Conservation (phyloP, 2,113 vertebrate species). For the Nicator chloris region DNA sequence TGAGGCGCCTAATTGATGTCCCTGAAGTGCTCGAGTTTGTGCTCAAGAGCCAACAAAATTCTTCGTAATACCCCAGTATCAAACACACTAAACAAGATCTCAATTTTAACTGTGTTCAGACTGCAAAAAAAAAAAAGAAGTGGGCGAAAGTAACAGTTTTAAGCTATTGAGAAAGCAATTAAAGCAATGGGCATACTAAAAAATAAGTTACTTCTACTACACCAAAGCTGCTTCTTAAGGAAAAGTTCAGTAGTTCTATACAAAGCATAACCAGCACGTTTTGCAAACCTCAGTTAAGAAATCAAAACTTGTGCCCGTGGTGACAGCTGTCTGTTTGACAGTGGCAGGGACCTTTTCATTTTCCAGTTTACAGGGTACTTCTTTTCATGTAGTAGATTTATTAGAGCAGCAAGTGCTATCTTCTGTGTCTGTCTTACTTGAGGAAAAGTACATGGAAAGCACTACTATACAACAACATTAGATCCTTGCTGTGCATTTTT, state of each 20-base stretch:
- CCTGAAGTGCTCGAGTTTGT: background rate
- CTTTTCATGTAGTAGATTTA: background rate
- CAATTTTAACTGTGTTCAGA: background rate
- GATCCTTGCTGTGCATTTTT: slow-evolving; percentile 1
- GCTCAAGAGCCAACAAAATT: background rate
- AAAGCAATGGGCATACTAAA: background rate
- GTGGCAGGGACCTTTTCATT: background rate
- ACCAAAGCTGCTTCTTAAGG: background rate
- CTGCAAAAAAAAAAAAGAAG: background rate
- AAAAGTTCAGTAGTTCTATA: background rate
- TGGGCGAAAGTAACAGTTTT: background rate
- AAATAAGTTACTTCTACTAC: background rate
- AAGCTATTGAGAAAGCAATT: background rate
- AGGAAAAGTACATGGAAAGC: background rate
- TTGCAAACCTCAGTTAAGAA: background rate
- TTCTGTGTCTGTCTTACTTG: background rate
- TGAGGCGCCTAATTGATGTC: background rate
- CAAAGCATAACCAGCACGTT: background rate
- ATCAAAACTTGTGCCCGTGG: background rate
- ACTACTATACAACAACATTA: background rate
- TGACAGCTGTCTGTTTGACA: background rate
- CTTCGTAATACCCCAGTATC: background rate
- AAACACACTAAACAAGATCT: background rate
- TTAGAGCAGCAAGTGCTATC: background rate
- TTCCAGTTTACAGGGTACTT: background rate